Conservation (phyloP, 2,113 vertebrate genomes). For the pig (Sus scrofa) region T2T-Sscrofa CM000830.6:116989001-116989500, state of each 20-base stretch:
- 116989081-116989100: too few species aligned
- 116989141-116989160: not conserved
- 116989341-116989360: not conserved
- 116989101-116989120: not conserved
- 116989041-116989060: not conserved
- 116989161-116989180: not conserved
- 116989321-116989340: conserved; percentile 1
- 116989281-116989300: not conserved
- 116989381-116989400: not conserved
- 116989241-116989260: not conserved
- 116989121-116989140: not conserved
- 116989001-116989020: not conserved
- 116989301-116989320: not conserved
- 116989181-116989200: not conserved
- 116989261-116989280: not conserved
- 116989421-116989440: not conserved
- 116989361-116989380: not conserved
- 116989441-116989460: not conserved
- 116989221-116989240: not conserved
- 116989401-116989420: not conserved
- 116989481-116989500: not conserved
- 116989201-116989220: not conserved
- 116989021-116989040: not conserved
- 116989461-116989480: not conserved
- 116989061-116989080: not conserved